phyloP scores from a whole-genome alignment of 2,113 vertebrate species.

The Brachyistius frenatus region DNA sequence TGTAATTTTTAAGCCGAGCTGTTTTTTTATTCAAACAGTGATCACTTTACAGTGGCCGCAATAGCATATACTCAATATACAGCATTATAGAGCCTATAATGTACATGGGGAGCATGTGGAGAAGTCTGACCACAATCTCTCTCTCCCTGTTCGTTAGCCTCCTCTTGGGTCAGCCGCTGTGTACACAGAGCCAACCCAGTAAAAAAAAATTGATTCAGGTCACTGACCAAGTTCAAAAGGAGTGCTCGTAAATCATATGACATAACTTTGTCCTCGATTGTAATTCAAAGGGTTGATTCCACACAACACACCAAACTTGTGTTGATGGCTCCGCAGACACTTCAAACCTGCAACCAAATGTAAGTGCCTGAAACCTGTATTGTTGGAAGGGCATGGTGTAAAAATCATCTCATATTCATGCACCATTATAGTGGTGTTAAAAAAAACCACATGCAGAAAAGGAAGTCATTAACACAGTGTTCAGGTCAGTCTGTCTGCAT shows the following conservation, averaged over 20 bases:
- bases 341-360: constrained; percentile 47
- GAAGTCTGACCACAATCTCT: constrained; percentile 25
- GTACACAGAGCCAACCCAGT: constrained; percentile 46
- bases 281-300: constrained; percentile 19
- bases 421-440: constrained; percentile 26
- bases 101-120: constrained; percentile 47
- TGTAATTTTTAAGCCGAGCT: constrained; percentile 34
- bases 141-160: constrained; percentile 1
- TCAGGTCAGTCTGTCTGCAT: constrained; percentile 39
- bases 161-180: constrained; percentile 32
- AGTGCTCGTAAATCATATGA: constrained; percentile 56
- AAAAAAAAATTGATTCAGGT: constrained; percentile 29
- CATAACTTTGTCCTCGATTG: constrained; percentile 21
- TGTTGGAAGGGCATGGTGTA: constrained; percentile 16
- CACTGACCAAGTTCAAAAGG: constrained; percentile 23
- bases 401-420: constrained; percentile 23
- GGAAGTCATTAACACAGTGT: constrained; percentile 38
- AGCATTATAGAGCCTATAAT: constrained; percentile 62
- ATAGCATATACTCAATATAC: constrained; percentile 71
- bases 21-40: constrained; percentile 78
- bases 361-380: constrained; percentile 67
- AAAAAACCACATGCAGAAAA: constrained; percentile 52
- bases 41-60: constrained; percentile 75
- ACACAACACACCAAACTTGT: constrained; percentile 43
- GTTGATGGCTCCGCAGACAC: constrained; percentile 39